Base-by-base conservation (phyloP, 2,797 vertebrate species). In the Anabacerthia variegaticeps region DNA sequence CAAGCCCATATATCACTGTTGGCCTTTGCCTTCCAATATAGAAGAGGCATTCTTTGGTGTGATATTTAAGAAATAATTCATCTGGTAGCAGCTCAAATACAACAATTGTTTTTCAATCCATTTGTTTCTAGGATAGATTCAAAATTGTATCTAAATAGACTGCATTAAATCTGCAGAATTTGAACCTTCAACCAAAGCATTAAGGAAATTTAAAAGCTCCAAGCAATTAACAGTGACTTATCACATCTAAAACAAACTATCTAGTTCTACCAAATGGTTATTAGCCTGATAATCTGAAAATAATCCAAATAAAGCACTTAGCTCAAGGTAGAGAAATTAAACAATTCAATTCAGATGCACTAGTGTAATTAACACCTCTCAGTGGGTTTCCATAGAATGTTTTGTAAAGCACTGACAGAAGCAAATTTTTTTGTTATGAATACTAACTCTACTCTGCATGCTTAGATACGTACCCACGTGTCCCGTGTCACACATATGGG, bases 371-470 rank as follows among this genome's bases (percentile, higher is more conserved):
- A 49, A 48, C 71, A 63, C 5, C 0, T 1, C 44, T 74, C 37
- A 11, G 1, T 0, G 23, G 5, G 23, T n/a, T 85, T 75, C 51
- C 59, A 20, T 0, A 5, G 7, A 0, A 10, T 3, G 26, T 13
- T 74, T 74, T 15, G 21, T 7, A 37, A 61, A 68, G 43, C 48
- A 48, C 24, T 26, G 43, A 59, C 7, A 74, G 4, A 55, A 63
- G 2, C 13, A 28, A 26, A 7, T 26, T 28, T 43, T 49, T 49
- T 28, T 61, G 20, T 24, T 32, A 52, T 19, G 28, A 67, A 59
- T 23, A 34, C 13, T 20, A 49, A 34, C n/a, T 5, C 51, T 7
- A 5, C 4, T 11, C 9, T 0, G 8, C 14, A 14, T 1, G 5
- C 11, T 43, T 16, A 83, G 56, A 26, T 8, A 28, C 41, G 2